Conservation (phyloP, 1,140 invertebrate species). For the Brachionus koreanus region DNA sequence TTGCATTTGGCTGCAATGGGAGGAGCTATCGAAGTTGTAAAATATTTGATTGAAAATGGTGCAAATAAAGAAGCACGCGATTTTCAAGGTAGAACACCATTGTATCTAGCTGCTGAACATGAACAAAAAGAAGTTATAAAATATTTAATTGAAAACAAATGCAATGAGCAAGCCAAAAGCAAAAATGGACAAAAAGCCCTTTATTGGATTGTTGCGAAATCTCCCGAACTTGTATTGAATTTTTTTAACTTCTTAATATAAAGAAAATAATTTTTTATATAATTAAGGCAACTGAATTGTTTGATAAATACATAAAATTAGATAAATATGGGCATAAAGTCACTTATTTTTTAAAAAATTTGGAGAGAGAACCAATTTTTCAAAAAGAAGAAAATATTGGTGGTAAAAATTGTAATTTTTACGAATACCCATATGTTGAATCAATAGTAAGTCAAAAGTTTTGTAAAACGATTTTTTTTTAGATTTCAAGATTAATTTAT, state of each 20-base stretch:
- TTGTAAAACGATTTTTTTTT: too few relatives aligned
- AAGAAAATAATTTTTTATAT: too few relatives aligned
- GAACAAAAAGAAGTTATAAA: not conserved
- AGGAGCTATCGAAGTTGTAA: too few relatives aligned
- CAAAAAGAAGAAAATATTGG: too few relatives aligned
- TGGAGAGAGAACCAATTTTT: not conserved
- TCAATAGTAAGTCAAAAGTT: constrained; percentile 36
- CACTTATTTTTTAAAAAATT: not conserved
- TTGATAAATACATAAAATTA: not conserved
- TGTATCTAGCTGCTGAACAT: constrained; percentile 18
- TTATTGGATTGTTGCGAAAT: constrained; percentile 21
- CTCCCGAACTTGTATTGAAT: not conserved
- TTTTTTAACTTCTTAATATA: not conserved
- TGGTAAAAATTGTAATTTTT: too few relatives aligned
- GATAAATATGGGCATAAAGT: not conserved
- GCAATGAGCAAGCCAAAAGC: not conserved
- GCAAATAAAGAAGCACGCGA: not conserved
- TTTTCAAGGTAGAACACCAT: not conserved
- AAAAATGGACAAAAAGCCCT: constrained; percentile 1
- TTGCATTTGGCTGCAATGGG: too few relatives aligned
- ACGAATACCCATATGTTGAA: not conserved
- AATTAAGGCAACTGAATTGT: not conserved
- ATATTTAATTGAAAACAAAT: not conserved
- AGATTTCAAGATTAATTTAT: too few relatives aligned
- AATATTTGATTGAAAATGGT: too few relatives aligned